These are phyloP conservation scores for Alosa sapidissima DNA, from an alignment of 2,797 vertebrate genomes.

Conservation along the genomic window DNA sequence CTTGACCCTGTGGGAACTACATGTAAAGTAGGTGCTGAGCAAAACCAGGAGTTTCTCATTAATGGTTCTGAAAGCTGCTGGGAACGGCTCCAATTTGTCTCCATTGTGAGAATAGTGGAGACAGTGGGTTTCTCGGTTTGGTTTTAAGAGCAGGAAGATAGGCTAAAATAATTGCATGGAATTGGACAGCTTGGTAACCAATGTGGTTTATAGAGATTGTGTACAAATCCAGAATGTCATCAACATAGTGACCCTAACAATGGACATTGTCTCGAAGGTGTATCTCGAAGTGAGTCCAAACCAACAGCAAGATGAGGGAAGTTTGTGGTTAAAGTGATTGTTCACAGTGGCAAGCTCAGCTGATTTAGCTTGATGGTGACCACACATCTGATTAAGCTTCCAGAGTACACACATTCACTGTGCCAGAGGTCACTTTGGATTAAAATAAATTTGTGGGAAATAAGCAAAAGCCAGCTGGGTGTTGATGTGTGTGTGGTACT, in stretches of 20 bases:
- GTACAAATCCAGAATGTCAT: neutral
- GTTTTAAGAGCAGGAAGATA: neutral
- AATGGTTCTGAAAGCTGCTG: neutral
- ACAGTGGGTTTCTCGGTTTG: neutral
- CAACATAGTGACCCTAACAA: neutral
- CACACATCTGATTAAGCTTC: neutral
- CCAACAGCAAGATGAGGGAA: neutral
- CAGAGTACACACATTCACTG: neutral
- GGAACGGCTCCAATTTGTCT: neutral
- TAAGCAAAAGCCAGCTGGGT: neutral
- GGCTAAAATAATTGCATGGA: slow-evolving; percentile 7
- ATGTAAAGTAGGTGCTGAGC: neutral
- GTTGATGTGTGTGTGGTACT: neutral
- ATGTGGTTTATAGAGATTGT: neutral
- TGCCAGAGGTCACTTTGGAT: slow-evolving; percentile 4
- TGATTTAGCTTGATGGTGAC: neutral
- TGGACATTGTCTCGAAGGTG: neutral
- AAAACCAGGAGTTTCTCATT: neutral
- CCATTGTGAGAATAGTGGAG: neutral
- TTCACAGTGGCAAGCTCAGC: neutral
- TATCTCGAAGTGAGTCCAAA: neutral
- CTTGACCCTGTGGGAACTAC: neutral
- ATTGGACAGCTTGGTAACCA: neutral
- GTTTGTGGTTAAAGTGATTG: neutral
- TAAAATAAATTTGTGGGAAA: neutral